Base-by-base conservation (phyloP, 2,113 vertebrate genomes). In the Nipponia nippon region DNA sequence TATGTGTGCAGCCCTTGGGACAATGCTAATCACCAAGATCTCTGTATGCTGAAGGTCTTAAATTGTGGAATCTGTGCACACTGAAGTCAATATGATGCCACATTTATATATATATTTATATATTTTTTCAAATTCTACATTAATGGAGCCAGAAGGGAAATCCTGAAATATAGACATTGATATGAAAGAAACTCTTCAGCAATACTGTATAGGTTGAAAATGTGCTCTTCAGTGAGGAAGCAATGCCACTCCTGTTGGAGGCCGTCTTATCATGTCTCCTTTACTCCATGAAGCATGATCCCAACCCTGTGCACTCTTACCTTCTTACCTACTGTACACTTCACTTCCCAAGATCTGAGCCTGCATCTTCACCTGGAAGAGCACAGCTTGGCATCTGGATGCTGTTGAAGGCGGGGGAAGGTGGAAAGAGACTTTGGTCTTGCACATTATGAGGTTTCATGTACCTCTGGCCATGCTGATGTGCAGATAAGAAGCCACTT, bases 361-460 rank as follows among this genome's bases (percentile, higher is more conserved):
- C 17, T 47, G 6, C 10, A 13, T 76, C 34, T 4, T 73, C 12
- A 3, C 21, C 6, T 91, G 36, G n/a, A 56, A 86, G 44, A 62
- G 20, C 63, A 21, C 15, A 61, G 13, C 34, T 52, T 73, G 49
- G 16, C 40, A 14, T 5, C 2, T 20, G n/a, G 15, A 3, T 87
- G 27, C 25, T 63, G 71, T 65, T 59, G 29, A 40, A 56, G 36
- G 6, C n/a, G 4, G 11, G 12, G 14, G 8, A 17, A 62, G 29
- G 46, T 42, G 27, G 36, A 50, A 90, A 30, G 40, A 6, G 7
- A 53, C 6, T 46, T 38, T 42, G 10, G 27, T 34, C 49, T 52
- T 53, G 34, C 0, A 0, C 3, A 1, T 42, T 49, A 10, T 5
- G 53, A 63, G 9, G n/a, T 55, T 82, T 73, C 8, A 3, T 13